Evolutionary conservation across 2,113 vertebrate genomes (phyloP), one percentile per base, ranked within the genome.

Genomic region (Epinephelus cyanopodus): DNA sequence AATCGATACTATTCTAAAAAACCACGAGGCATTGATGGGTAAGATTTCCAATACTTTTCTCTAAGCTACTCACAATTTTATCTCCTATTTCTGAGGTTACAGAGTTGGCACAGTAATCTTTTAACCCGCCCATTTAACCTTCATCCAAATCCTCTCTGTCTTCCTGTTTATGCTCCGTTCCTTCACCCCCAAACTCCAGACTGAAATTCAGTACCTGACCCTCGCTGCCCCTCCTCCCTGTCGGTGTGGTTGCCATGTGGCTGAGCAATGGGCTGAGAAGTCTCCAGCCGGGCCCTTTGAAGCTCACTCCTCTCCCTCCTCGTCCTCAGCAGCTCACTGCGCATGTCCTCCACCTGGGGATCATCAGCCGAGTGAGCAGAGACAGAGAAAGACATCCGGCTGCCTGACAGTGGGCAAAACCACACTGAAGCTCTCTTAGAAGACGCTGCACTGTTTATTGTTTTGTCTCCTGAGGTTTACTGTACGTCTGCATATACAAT

Each of bases 281-380:
- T 87, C 90, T 96, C 94, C 79, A 82, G 88, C 15, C 91, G 93
- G 37, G 95, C 90, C 1, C 87, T 90, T 2, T 97, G 96, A 80
- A 97, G 90, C 60, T 95, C 94, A 13, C 73, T 85, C 47, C 93
- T 95, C 63, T 97, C 94, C 0, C 95, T 94, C 92, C 95, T 97
- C 25, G 92, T 93, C 95, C 95, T 96, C 76, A 93, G 61, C 70
- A 98, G 95, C 25, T 97, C 97, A 11, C 90, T 89, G 9, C 90
- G 96, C 85, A 99, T 94, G 77, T 96, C 96, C 77, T 98, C 96
- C 86, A 99, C 94, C 98, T 99, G 73, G 60, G 62, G 39, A 85
- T 65, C 50, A 29, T 57, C 60, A 76, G 45, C n/a, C 67, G 15
- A 57, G 72, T 18, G 58, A 64, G 29, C 8, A 67, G 39, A 84